These are phyloP conservation scores for Sorex araneus DNA, from an alignment of 2,113 vertebrate species.

Conservation along the genomic window DNA sequence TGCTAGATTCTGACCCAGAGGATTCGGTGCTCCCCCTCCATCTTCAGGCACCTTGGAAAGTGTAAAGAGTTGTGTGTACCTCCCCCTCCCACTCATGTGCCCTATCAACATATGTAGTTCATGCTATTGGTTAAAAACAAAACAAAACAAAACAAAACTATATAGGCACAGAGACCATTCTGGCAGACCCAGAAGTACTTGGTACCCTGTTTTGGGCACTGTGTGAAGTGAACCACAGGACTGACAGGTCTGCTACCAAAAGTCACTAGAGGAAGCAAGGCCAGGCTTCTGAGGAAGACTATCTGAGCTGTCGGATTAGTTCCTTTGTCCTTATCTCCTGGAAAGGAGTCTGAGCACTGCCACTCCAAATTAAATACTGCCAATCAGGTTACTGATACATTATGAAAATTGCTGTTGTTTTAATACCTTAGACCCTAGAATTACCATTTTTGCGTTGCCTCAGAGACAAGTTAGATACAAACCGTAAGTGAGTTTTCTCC, in stretches of 20 bases:
- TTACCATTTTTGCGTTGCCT: conserved; percentile 9
- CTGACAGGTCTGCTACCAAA: no score
- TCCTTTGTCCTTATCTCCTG: neutral
- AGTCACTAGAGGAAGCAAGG: no score
- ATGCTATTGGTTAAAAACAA: no score
- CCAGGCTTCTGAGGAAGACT: no score
- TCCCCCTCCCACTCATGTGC: no score
- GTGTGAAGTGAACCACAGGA: no score
- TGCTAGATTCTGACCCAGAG: neutral
- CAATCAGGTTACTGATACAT: neutral
- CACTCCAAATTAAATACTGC: neutral
- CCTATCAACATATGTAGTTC: no score
- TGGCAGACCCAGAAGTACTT: no score
- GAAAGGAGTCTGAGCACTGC: neutral
- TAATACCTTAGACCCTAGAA: neutral
- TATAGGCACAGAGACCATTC: no score
- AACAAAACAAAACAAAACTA: no score
- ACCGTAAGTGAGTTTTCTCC: conserved; percentile 35
- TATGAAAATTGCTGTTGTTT: conserved; percentile 27
- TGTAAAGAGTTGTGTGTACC: neutral
- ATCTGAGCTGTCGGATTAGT: neutral
- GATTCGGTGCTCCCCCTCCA: neutral
- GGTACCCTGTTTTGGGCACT: no score
- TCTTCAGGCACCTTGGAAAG: neutral
- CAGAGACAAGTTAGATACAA: neutral